Evolutionary conservation across 2,888 invertebrate species (phyloP), one percentile per base, ranked within the genome.

Genomic region (Diaprepes abbreviatus): DNA sequence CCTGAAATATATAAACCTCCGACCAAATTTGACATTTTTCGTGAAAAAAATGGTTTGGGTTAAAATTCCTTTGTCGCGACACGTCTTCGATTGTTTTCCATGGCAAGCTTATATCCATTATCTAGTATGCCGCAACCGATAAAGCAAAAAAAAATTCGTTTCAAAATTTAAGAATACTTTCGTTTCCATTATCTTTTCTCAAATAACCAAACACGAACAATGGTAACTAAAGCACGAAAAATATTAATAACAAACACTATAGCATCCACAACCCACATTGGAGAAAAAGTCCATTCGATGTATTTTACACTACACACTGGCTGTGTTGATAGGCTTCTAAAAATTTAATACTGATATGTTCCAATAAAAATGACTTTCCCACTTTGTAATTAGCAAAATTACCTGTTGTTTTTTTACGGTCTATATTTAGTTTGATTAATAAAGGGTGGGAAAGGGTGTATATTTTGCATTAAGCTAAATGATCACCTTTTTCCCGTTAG

Each of bases 381-480:
- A 28, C 28, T 58, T 28, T 33, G 60, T 60, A 60, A 60, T 60
- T 60, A 60, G 35, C 17, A 21, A 59, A 35, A 60, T 60, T 60
- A 33, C 58, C 60, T 48, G 4, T 17, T 35, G 58, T 60, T 60
- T 60, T 59, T 43, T 14, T 21, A 60, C 21, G 3, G 33, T 12
- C 54, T 64, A 64, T 64, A 43, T 64, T 64, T 64, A 64, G 64
- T 16, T 54, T 55, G 43, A 64, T 64, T 43, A 64, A 16, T 50
- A 50, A 50, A 14, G 48, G 48, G 48, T 33, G 21, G 21, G 52
- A 24, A 33, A 40, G 59, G 59, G 52, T 89, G 88, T 89, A 28
- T 48, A 50, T 50, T 28, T 50, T 50, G 48, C 48, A 50, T 50
- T 28, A 14, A 16, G 48, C 19, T 6, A 28, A 50, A 50, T 50